Evolutionary conservation across 1,140 invertebrate genomes (phyloP).

Genomic region (Wasmannia auropunctata): DNA sequence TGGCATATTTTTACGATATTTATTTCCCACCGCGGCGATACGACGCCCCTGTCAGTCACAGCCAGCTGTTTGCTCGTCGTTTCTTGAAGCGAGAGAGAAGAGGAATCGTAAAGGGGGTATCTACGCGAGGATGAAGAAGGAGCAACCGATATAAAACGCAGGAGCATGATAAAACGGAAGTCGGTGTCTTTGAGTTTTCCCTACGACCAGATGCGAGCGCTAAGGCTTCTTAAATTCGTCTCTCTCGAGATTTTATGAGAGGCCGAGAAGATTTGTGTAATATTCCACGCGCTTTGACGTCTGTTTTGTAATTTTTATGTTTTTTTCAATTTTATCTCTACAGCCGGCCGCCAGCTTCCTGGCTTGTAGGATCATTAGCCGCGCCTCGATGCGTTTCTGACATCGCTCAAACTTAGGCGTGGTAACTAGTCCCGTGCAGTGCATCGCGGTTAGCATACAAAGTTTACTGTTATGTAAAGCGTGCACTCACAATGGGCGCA

Average conservation of each 20-base stretch:
- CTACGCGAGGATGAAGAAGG: neutral
- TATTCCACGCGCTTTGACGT: neutral
- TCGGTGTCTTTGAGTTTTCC: neutral
- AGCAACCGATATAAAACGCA: conserved; percentile 68
- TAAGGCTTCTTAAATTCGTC: conserved; percentile 9
- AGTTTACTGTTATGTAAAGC: conserved; percentile 65
- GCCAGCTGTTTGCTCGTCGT: conserved; percentile 58
- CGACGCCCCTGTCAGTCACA: conserved; percentile 76
- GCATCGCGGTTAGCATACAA: conserved; percentile 59
- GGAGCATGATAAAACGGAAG: conserved; percentile 45
- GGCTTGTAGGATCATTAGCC: conserved; percentile 6
- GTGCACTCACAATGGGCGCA: conserved; percentile 12
- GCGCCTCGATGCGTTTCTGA: neutral
- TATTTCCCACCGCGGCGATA: conserved; percentile 68
- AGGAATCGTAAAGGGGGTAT: conserved; percentile 63
- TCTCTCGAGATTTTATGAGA: conserved; percentile 24
- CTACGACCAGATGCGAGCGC: neutral
- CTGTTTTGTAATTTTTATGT: neutral
- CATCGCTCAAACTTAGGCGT: conserved; percentile 51
- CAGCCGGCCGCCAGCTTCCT: no score
- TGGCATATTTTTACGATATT: conserved; percentile 80
- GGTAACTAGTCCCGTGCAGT: conserved; percentile 57
- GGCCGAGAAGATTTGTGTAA: neutral
- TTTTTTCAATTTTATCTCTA: neutral
- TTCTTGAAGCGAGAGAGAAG: conserved; percentile 34